Base-by-base conservation (phyloP, 2,888 invertebrate genomes). In the Lithophane socia region DNA sequence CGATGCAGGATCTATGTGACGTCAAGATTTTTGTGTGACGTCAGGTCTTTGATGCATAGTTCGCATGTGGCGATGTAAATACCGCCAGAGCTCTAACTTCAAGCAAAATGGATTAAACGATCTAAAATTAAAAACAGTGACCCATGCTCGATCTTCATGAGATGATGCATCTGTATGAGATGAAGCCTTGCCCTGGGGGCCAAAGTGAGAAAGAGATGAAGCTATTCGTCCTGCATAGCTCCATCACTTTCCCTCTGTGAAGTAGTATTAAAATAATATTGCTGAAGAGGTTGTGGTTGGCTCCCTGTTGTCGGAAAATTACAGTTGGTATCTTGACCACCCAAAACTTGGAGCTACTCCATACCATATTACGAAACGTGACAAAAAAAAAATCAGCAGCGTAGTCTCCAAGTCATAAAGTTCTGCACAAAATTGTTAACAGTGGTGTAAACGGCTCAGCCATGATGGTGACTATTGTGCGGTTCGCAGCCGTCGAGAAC, bases 341-440 rank as follows among this genome's bases (percentile, higher is more conserved):
- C 58, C 47, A 75, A 49, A 52, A 5, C 2, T 58, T n/a, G 21
- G 10, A 24, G 69, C n/a, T 12, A n/a, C 44, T 63, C 44, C 70
- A 2, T 42, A 75, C 74, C 56, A 81, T 64, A 49, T 29, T 24
- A 56, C 13, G 7, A 5, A 29, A 21, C 3, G 0, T 9, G 13
- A n/a, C 24, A 21, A 52, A 74, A 64, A 52, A 61, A 76, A 78
- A 78, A 60, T 66, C 61, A 70, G 54, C 58, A 76, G 71, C 68
- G 37, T 29, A 75, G 78, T 58, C 73, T 52, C 29, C 54, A 52
- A 54, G 58, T 24, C 58, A 52, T 85, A 80, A 88, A 87, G 42
- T 71, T 64, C 42, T 69, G 77, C 70, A 80, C 66, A 85, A 77
- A 87, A 87, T 79, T 66, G 72, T 83, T 88, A 80, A 80, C 68